Base-by-base conservation (phyloP, 2,888 invertebrate species). In the Leucania comma region DNA sequence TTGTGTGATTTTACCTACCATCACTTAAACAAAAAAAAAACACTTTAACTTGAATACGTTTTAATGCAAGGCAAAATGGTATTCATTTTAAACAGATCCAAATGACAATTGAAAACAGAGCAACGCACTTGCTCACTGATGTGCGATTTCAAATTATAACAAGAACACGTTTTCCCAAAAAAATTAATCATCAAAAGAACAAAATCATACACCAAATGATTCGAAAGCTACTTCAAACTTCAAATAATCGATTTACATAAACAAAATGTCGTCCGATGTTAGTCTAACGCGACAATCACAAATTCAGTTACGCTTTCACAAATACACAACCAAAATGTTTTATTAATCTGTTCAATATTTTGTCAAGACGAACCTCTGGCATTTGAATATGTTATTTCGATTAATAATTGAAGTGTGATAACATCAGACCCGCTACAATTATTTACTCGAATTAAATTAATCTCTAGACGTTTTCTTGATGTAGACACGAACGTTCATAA, bases 261-360 rank as follows among this genome's bases (percentile, higher is more conserved):
- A 42, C 58, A 60, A 26, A 67, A 69, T 67, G n/a, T 57, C 50
- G 35, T 14, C 60, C 59, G 42, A 81, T 68, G 58, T 73, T 42
- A 42, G 20, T 62, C 72, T 57, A 72, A 50, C 72, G 73, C 63
- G 76, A 68, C 58, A 64, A 63, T 70, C 63, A 46, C 75, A 60
- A 69, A 81, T 53, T 79, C 53, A 26, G 75, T 68, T 62, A 69
- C 42, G 64, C 69, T 75, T 75, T 75, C 62, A 51, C 68, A 22
- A 75, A 51, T 54, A 42, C n/a, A 32, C 17, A 9, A 38, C 22
- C 1, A 42, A 50, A 57, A 66, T 68, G 12, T 61, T 56, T 56
- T 22, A 54, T 42, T 61, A 79, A 79, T 77, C 38, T 48, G 61
- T 60, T 61, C 24, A 17, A 29, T 62, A 80, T 68, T 35, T 51